A percentile compares a stretch with the other conserved stretches of the same genome.
Conservation (phyloP, 1,140 invertebrate genomes). For the Heliconius himera region DNA sequence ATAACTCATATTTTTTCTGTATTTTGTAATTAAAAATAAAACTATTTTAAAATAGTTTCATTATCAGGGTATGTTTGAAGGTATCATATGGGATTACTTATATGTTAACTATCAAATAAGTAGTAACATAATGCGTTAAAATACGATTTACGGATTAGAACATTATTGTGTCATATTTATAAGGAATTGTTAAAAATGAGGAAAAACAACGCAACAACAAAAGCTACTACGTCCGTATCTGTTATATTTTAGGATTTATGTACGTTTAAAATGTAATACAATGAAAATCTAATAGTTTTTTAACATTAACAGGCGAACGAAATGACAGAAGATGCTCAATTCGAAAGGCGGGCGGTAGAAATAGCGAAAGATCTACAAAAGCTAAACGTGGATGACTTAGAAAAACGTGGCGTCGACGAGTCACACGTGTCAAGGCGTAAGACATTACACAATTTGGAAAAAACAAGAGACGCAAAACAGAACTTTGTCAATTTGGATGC, state of each 20-base stretch:
- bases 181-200: neutral
- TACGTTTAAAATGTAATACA: too few species aligned
- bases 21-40: too few species aligned
- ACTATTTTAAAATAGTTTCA: too few species aligned
- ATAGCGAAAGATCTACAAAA: conserved; percentile 95
- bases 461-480: conserved; percentile 89
- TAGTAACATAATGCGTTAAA: too few species aligned
- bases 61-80: too few species aligned
- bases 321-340: conserved; percentile 90
- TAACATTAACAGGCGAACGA: conserved; percentile 86
- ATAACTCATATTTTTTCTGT: too few species aligned
- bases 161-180: too few species aligned
- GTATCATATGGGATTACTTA: too few species aligned
- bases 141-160: too few species aligned
- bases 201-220: too few species aligned
- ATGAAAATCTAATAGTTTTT: neutral
- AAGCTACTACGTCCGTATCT: neutral
- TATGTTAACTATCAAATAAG: too few species aligned
- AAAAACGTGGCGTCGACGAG: conserved; percentile 91
- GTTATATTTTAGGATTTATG: neutral
- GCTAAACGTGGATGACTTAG: conserved; percentile 91
- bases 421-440: conserved; percentile 89
- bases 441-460: conserved; percentile 94
- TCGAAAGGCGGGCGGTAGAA: conserved; percentile 94
- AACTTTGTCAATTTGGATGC: conserved; percentile 95